Conservation (phyloP, 1,140 invertebrate species). For the Schlechtendalia chinensis region DNA sequence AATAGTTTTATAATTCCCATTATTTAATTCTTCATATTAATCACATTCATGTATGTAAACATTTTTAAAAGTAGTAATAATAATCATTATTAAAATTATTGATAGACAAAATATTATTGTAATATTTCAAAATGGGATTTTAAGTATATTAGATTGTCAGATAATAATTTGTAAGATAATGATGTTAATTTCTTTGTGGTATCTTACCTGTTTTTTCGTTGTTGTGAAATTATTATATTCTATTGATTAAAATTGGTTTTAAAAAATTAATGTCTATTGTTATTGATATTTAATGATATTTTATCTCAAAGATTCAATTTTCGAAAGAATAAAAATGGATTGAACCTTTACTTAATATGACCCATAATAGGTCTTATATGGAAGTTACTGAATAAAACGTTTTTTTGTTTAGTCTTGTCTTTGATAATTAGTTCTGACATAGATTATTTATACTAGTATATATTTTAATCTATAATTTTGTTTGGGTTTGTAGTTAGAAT, state of each 20-base stretch:
- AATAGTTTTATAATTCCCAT: conserved; percentile 17
- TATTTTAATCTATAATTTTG: no score
- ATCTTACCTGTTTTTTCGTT: conserved; percentile 44
- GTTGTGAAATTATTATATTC: conserved; percentile 49
- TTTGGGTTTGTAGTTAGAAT: neutral
- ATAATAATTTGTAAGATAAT: conserved; percentile 34
- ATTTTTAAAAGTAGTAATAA: conserved; percentile 30
- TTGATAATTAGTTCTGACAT: neutral
- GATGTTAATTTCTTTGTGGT: conserved; percentile 38
- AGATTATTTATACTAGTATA: no score
- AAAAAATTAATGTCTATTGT: conserved; percentile 14
- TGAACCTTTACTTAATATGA: no score
- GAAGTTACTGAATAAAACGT: no score
- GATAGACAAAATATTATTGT: conserved; percentile 6
- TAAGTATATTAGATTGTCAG: conserved; percentile 19
- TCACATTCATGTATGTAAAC: neutral
- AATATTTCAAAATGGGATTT: conserved; percentile 30
- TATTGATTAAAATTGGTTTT: conserved; percentile 40
- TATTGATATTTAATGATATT: neutral
- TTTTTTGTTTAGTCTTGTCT: neutral
- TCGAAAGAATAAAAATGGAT: no score
- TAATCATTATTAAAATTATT: conserved; percentile 39
- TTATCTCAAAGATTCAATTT: neutral
- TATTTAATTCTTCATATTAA: neutral
- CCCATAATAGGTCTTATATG: no score